A percentile compares a stretch with the other conserved stretches of the same genome.
Evolutionary conservation across 2,888 invertebrate species (phyloP).

Genomic region (Tholera decimalis): DNA sequence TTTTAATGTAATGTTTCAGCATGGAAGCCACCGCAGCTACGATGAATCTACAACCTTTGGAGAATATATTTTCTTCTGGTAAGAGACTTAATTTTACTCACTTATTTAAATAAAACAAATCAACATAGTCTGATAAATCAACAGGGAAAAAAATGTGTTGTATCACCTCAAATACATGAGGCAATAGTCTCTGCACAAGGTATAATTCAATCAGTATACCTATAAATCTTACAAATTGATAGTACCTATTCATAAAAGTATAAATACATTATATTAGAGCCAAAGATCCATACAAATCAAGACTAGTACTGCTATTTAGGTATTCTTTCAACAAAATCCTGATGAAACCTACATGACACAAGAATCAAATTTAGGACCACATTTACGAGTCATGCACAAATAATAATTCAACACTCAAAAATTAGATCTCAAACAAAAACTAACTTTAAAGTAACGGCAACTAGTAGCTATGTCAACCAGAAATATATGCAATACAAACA

Average conservation of each 20-base stretch:
- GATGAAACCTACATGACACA: no score
- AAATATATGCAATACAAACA: constrained; percentile 9
- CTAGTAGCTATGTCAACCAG: constrained; percentile 32
- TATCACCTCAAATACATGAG: no score
- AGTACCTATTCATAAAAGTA: no score
- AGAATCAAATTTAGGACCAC: not conserved
- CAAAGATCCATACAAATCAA: not conserved
- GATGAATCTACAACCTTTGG: constrained; percentile 83
- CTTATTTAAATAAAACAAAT: not conserved
- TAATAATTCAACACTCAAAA: not conserved
- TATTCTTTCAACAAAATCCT: not conserved
- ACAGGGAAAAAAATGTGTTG: no score
- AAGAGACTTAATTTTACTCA: constrained; percentile 48
- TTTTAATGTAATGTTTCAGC: constrained; percentile 66
- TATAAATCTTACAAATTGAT: no score
- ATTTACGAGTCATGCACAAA: not conserved
- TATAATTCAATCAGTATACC: no score
- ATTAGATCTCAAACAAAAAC: not conserved
- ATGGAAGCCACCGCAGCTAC: constrained; percentile 56
- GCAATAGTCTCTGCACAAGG: no score
- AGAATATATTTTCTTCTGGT: constrained; percentile 87
- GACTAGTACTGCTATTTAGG: not conserved
- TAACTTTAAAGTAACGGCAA: constrained; percentile 18
- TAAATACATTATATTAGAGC: no score
- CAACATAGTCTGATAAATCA: no score